phyloP scores from a whole-genome alignment of 2,113 vertebrate genomes.

The Atrichornis clamosus region DNA sequence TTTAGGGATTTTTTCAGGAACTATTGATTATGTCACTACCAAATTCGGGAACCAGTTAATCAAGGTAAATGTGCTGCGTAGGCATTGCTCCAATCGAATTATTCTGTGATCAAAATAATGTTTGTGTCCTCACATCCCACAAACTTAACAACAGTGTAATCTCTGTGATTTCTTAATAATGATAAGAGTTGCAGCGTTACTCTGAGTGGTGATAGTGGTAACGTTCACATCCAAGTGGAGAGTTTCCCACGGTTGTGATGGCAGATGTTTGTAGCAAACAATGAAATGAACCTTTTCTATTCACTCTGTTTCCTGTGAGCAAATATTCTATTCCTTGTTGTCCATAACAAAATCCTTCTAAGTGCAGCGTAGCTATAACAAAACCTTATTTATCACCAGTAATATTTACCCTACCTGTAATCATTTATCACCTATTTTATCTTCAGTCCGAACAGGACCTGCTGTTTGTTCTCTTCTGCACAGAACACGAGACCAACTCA shows the following conservation, averaged over 20 bases:
- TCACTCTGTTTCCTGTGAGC: constrained; percentile 56
- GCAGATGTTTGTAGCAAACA: constrained; percentile 24
- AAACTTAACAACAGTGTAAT: neutral
- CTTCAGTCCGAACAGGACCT: neutral
- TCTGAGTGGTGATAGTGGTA: neutral
- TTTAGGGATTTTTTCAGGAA: neutral
- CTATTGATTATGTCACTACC: neutral
- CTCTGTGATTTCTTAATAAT: neutral
- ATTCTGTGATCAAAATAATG: neutral
- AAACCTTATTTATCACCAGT: constrained; percentile 34
- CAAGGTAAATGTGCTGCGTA: neutral
- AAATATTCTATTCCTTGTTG: constrained; percentile 56
- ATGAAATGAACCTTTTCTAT: constrained; percentile 37
- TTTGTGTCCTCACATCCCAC: neutral
- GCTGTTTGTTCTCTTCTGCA: constrained; percentile 59
- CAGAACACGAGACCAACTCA: neutral
- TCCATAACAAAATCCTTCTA: constrained; percentile 12
- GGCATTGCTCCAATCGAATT: neutral
- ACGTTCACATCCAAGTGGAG: constrained; percentile 47
- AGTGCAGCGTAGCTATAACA: constrained; percentile 29
- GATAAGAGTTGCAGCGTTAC: constrained; percentile 5
- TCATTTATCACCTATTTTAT: constrained; percentile 45
- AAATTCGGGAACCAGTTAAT: neutral
- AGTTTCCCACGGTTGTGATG: constrained; percentile 60
- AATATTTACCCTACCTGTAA: constrained; percentile 64